Conservation (phyloP, 2,888 invertebrate species). For the Phymatocera aterrima region DNA sequence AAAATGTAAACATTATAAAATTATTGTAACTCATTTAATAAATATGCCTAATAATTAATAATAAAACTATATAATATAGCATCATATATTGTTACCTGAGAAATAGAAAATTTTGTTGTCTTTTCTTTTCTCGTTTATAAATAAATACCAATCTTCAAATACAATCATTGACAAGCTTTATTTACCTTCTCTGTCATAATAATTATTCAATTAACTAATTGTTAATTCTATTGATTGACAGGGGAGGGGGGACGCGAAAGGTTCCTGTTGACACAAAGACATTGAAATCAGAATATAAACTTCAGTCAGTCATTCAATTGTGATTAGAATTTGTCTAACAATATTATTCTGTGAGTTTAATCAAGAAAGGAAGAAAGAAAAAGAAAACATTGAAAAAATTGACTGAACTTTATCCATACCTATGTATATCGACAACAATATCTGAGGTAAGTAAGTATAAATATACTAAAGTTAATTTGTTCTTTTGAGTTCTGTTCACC, state of each 20-base stretch:
- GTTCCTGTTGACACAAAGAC: conserved; percentile 6
- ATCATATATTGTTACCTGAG: conserved; percentile 14
- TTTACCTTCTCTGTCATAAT: conserved; percentile 68
- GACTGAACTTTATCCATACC: conserved; percentile 12
- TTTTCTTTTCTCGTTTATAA: conserved; percentile 16
- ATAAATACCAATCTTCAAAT: conserved; percentile 52
- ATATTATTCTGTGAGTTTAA: background rate
- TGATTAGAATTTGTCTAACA: background rate
- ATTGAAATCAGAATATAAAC: background rate
- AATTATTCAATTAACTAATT: conserved; percentile 67
- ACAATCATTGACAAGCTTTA: conserved; percentile 72
- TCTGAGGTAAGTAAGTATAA: conserved; percentile 19
- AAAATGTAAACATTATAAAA: conserved; percentile 38
- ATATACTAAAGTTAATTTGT: conserved; percentile 25
- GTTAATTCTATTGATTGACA: conserved; percentile 66
- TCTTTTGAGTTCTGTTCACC: conserved; percentile 32
- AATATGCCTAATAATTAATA: conserved; percentile 28
- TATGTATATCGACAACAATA: conserved; percentile 19
- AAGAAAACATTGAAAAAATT: background rate
- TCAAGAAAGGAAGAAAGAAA: background rate
- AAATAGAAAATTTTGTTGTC: background rate
- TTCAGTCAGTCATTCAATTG: background rate
- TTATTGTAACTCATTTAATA: conserved; percentile 30
- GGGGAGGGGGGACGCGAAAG: conserved; percentile 20
- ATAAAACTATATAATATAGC: background rate